Percentiles rank a stretch among this genome's conserved stretches.
phyloP scores from a whole-genome alignment of 2,113 vertebrate genomes.

The Saguinus midas region DNA sequence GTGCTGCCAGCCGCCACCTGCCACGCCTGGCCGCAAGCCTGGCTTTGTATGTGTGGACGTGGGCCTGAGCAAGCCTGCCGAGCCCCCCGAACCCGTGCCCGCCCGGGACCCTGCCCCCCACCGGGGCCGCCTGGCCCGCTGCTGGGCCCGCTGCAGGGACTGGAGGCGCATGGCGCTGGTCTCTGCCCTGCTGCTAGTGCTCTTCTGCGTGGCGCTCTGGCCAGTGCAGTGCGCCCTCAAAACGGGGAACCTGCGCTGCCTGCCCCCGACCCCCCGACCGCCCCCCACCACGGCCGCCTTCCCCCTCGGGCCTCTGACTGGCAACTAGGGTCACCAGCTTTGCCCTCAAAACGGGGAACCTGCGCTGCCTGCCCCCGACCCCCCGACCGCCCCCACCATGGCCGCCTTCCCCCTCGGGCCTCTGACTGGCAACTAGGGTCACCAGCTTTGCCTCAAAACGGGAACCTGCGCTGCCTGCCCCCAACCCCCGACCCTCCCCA shows the following conservation, averaged over 20 bases:
- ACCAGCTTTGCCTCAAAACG: not conserved
- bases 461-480: too few relatives aligned
- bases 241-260: constrained; percentile 90
- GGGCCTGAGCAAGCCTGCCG: constrained; percentile 84
- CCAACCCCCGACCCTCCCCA: too few relatives aligned
- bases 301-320: rapidly evolving
- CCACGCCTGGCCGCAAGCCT: constrained; percentile 38
- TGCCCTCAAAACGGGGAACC: too few relatives aligned
- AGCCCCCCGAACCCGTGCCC: rapidly evolving
- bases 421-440: rapidly evolving
- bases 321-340: not conserved
- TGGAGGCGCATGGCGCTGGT: constrained; percentile 92
- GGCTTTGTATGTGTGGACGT: constrained; percentile 92
- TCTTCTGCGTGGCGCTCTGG: constrained; percentile 92
- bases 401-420: rapidly evolving
- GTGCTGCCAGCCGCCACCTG: constrained; percentile 84
- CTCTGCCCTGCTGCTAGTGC: constrained; percentile 83
- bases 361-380: too few relatives aligned
- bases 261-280: not conserved
- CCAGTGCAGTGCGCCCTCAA: constrained; percentile 92
- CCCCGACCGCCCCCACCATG: rapidly evolving
- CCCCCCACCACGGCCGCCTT: rapidly evolving
- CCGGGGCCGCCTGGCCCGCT: constrained; percentile 59
- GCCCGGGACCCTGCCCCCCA: not conserved
- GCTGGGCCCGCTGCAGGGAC: constrained; percentile 83